Percentiles rank a stretch among this genome's conserved stretches.
Conservation (phyloP, 2,797 vertebrate genomes). For the Pristis pectinata region DNA sequence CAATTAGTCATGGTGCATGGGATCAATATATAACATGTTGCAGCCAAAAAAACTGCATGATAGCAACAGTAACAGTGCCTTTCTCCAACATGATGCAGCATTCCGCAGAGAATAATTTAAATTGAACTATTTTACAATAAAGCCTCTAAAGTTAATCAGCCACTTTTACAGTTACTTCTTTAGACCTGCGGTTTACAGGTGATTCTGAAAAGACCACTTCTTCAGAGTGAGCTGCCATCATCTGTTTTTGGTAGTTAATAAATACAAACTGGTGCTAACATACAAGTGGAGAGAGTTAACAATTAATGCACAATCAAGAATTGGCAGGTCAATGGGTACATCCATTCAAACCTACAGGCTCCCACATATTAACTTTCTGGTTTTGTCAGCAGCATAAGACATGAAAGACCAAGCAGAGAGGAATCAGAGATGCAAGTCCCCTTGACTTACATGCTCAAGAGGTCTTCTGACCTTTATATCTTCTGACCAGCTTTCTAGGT, state of each 20-base stretch:
- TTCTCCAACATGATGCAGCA: slow-evolving; percentile 7
- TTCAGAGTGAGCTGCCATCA: background rate
- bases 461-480: background rate
- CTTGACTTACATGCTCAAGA: background rate
- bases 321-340: background rate
- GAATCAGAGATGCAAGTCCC: background rate
- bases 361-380: background rate
- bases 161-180: background rate
- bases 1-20: slow-evolving; percentile 4
- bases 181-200: background rate
- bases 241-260: background rate
- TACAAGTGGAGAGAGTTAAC: background rate
- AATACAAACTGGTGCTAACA: background rate
- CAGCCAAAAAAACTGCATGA: background rate
- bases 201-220: background rate
- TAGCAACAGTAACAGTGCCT: background rate
- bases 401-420: background rate
- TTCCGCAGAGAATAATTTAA: background rate
- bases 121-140: background rate
- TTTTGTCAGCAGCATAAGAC: background rate
- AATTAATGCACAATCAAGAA: background rate
- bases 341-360: background rate
- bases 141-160: background rate
- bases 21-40: background rate
- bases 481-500: background rate